Conservation (phyloP, 2,888 invertebrate genomes). For the Idaea straminata region DNA sequence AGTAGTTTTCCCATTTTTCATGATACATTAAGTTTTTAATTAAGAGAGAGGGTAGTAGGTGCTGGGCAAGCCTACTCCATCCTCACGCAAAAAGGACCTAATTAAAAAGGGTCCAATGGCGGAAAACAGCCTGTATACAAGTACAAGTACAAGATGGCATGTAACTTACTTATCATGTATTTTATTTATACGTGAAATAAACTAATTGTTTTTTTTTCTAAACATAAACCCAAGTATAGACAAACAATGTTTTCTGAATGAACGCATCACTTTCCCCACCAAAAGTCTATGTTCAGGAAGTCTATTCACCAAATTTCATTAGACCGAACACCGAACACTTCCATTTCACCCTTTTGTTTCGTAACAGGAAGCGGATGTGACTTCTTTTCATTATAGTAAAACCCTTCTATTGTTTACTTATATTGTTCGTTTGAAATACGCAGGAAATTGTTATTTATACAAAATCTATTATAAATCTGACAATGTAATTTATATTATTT, state of each 20-base stretch:
- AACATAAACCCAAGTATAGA: not conserved
- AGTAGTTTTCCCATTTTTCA: too few relatives aligned
- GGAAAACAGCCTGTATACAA: too few relatives aligned
- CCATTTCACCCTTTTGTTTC: not conserved
- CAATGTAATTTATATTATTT: not conserved
- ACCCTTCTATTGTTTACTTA: not conserved
- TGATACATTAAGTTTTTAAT: too few relatives aligned
- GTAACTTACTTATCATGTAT: too few relatives aligned
- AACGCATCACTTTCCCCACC: not conserved
- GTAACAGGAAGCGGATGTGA: not conserved
- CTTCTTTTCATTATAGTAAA: constrained; percentile 1
- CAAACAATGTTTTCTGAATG: not conserved
- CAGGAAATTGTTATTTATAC: not conserved
- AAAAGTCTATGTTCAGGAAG: not conserved
- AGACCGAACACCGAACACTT: constrained; percentile 1
- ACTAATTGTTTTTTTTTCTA: not conserved
- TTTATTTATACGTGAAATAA: not conserved
- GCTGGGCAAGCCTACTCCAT: too few relatives aligned
- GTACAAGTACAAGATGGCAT: too few relatives aligned
- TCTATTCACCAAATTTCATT: not conserved
- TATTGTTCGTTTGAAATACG: not conserved
- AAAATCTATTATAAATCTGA: not conserved
- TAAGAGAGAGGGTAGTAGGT: too few relatives aligned
- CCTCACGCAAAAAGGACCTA: too few relatives aligned
- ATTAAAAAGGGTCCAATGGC: too few relatives aligned